Conservation (phyloP, 2,888 invertebrate species). For the Eupithecia pulchellata region DNA sequence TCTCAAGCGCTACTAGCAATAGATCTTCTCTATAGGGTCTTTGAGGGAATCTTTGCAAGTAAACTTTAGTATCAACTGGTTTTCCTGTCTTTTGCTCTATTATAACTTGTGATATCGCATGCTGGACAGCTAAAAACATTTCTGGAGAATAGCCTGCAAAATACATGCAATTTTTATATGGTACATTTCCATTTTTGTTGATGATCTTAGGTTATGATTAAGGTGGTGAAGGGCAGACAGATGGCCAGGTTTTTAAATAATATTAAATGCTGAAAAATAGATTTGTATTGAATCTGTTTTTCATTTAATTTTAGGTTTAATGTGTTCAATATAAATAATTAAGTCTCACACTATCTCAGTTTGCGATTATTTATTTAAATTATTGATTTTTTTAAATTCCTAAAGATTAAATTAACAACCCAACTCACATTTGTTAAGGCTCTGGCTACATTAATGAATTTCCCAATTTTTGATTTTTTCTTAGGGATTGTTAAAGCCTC, state of each 20-base stretch:
- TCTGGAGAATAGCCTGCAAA: slow-evolving; percentile 74
- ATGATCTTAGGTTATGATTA: neutral
- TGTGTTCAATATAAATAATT: too few relatives aligned
- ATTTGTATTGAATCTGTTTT: too few relatives aligned
- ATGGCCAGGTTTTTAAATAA: neutral
- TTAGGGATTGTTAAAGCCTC: neutral
- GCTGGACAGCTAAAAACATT: slow-evolving; percentile 77
- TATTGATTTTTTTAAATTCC: too few relatives aligned
- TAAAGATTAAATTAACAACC: too few relatives aligned
- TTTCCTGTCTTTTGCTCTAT: slow-evolving; percentile 73
- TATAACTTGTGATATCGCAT: slow-evolving; percentile 74
- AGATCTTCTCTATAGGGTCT: slow-evolving; percentile 89
- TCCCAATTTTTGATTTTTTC: neutral
- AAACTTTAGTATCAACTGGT: slow-evolving; percentile 70
- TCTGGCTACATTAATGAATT: neutral
- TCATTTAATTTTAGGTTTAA: too few relatives aligned
- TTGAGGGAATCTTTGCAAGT: slow-evolving; percentile 89
- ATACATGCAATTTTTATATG: neutral
- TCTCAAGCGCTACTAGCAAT: slow-evolving; percentile 88
- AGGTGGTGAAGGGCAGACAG: neutral
- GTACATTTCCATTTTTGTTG: neutral
- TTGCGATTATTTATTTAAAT: too few relatives aligned
- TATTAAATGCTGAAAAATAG: neutral
- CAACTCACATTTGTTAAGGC: too few relatives aligned
- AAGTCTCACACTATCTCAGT: too few relatives aligned